Conservation (phyloP, 2,797 vertebrate species). For the Poeciliopsis gracilis region DNA sequence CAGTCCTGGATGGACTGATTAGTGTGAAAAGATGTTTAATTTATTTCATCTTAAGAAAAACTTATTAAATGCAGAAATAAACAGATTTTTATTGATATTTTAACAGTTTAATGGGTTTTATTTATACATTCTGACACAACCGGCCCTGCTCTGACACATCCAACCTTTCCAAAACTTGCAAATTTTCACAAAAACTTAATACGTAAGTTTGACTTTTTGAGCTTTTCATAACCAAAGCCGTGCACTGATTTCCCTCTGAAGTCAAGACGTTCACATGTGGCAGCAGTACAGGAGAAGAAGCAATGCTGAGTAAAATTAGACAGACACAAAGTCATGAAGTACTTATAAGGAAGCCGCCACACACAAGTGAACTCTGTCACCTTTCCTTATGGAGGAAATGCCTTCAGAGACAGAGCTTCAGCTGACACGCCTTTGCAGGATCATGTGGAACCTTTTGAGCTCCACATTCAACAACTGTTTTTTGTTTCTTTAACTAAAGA, state of each 20-base stretch:
- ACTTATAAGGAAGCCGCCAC: neutral
- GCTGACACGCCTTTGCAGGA: neutral
- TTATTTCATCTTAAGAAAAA: too few species aligned
- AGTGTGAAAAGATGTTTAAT: too few species aligned
- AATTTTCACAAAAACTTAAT: neutral
- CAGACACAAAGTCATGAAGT: slow-evolving; percentile 4
- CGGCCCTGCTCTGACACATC: too few species aligned
- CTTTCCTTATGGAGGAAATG: neutral
- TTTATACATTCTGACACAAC: too few species aligned
- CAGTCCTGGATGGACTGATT: too few species aligned
- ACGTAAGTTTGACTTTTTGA: neutral
- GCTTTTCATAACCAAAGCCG: neutral
- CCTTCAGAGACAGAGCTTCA: neutral
- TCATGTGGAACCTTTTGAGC: neutral
- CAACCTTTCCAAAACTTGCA: neutral
- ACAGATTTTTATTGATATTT: too few species aligned
- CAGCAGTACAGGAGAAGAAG: neutral
- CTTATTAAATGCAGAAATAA: too few species aligned
- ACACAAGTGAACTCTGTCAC: slow-evolving; percentile 2
- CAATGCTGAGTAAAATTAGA: neutral
- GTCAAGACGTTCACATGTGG: neutral
- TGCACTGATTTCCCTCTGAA: neutral
- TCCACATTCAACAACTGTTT: neutral
- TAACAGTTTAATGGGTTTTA: too few species aligned
- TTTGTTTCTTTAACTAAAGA: neutral